Evolutionary conservation across 2,888 invertebrate genomes (phyloP), one percentile per base, ranked within the genome.

Genomic region (Hypena proboscidalis): DNA sequence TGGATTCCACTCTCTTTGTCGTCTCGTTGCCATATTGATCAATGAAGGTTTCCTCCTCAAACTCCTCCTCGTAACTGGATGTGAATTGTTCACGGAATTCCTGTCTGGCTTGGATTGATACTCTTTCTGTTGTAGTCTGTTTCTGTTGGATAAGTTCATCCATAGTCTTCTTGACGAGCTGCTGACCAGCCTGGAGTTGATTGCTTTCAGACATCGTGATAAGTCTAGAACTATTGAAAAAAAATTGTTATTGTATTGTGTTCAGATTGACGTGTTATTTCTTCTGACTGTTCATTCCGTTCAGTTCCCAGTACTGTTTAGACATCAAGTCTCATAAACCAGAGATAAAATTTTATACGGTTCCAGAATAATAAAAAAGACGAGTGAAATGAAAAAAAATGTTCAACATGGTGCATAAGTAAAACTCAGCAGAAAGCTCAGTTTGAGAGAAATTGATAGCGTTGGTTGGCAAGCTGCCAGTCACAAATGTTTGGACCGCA

Each of bases 11-110:
- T 33, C 89, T 77, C 14, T 89, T 90, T 4, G 91, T 90, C 3
- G 90, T 89, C 36, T 75, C 81, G 44, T 91, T 91, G 43, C 91
- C 91, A 22, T 64, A 74, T 47, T 90, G 71, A 58, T 91, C 91
- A 10, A 76, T 91, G 45, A 84, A 85, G 8, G 90, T 91, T 60
- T 91, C 90, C 37, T 91, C 91, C 49, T 91, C 85, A 27, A 89
- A 90, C 48, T 90, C 91, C 52, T 91, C 91, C 43, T 91, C 91
- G 53, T 90, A 91, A 58, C 90, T 90, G 55, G 90, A 85, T 46
- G 85, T 77, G 60, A 80, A 91, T 2, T 80, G 79, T 67, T 91
- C 91, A 6, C 86, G 80, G 67, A 91, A 91, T 55, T 91, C 91
- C 52, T 91, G 91, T 63, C 89, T 80, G 0, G 91, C 91, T 62